Evolutionary conservation across 2,797 vertebrate species (phyloP), one percentile per base, ranked within the genome.

Genomic region (Lepidocolaptes lacrymiger): DNA sequence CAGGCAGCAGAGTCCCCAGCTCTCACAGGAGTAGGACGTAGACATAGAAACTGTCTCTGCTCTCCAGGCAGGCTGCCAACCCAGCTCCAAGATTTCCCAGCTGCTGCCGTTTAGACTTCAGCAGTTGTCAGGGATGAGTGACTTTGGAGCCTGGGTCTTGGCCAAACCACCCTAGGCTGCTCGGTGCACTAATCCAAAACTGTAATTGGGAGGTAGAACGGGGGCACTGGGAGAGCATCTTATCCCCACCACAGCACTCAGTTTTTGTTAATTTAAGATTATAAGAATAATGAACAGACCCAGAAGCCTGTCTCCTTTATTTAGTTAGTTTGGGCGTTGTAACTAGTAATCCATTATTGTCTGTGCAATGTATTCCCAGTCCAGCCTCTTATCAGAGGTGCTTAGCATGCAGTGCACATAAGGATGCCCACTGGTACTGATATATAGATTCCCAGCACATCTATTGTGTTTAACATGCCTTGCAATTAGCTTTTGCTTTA

Each of bases 221-320:
- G 36, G 12, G 51, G 30, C 37, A 80, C 14, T 51, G 54, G 30
- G 51, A 88, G 64, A 80, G 28, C 0, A 3, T 72, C 58, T 91
- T 90, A 91, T 94, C 54, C 88, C 44, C 64, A 69, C 32, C 80
- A 67, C 52, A 88, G 63, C 26, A 43, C 20, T 54, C 56, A 85
- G 78, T 58, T 96, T 96, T 94, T 93, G 87, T 88, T 96, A 89
- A 80, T 0, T 88, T 91, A 77, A 68, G 84, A 96, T 97, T 94
- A 91, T 82, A 78, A 85, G 83, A 97, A 93, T 91, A 95, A 95
- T 81, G 73, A 92, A 83, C 39, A 95, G 80, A 83, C 44, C 20
- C 68, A 85, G 68, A 90, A 86, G 26, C 21, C 49, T 76, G 55
- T 54, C 30, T 96, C 46, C 26, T 94, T 88, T 93, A 82, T 90